phyloP scores from a whole-genome alignment of 1,140 invertebrate genomes.

The Hermatobates lingyangjiaoensis region DNA sequence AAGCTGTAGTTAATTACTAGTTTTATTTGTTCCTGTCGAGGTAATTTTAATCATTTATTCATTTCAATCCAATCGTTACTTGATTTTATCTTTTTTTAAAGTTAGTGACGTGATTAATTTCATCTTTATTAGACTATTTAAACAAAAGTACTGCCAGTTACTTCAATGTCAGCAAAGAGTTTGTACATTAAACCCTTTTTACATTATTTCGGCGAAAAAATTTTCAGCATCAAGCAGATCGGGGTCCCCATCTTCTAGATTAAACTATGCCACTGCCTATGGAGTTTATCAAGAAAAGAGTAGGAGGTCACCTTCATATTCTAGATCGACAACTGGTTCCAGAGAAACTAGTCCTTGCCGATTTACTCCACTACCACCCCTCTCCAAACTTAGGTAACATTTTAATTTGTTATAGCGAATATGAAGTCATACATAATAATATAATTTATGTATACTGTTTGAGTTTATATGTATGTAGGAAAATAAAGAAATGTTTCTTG shows the following conservation, averaged over 20 bases:
- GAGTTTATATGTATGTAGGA: not conserved
- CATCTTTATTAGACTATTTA: no score
- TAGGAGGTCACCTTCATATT: conserved; percentile 11
- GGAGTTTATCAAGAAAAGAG: conserved; percentile 16
- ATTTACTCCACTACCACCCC: conserved; percentile 5
- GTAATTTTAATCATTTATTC: no score
- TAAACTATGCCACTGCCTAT: conserved; percentile 49
- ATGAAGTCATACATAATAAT: not conserved
- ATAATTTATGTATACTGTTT: not conserved
- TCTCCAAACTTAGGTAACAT: conserved; percentile 3
- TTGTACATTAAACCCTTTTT: no score
- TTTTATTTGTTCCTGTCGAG: no score
- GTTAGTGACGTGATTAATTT: no score
- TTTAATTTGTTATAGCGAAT: not conserved
- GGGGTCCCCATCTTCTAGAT: conserved; percentile 65
- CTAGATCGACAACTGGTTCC: conserved; percentile 6
- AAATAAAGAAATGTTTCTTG: not conserved
- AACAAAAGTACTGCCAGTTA: no score
- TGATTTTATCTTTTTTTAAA: no score
- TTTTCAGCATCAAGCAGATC: conserved; percentile 58
- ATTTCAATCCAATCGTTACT: no score
- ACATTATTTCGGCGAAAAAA: conserved; percentile 9
- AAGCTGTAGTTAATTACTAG: no score
- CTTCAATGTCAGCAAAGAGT: no score
- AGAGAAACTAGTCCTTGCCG: conserved; percentile 9